Percentiles rank a stretch among this genome's conserved stretches.
phyloP scores from a whole-genome alignment of 2,888 invertebrate species.

The Tuta absoluta region DNA sequence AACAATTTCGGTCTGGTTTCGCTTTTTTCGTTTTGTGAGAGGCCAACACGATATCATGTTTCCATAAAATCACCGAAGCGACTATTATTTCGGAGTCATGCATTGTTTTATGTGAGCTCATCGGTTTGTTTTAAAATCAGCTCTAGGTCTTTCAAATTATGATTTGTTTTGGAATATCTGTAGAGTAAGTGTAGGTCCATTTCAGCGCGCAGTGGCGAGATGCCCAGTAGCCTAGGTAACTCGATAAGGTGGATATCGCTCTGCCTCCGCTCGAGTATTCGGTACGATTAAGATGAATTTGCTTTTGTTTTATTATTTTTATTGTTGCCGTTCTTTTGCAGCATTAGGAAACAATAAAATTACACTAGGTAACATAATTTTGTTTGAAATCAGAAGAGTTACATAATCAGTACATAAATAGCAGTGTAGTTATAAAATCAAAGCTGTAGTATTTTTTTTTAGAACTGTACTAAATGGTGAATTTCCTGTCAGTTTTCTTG shows the following conservation, averaged over 20 bases:
- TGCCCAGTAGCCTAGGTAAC: slow-evolving; percentile 82
- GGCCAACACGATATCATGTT: slow-evolving; percentile 78
- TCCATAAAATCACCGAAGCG: slow-evolving; percentile 80
- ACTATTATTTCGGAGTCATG: slow-evolving; percentile 62
- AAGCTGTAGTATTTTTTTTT: too few species aligned
- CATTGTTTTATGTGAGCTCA: slow-evolving; percentile 56
- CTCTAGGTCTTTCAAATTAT: background rate
- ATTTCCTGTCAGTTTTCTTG: too few species aligned
- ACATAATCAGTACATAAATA: too few species aligned
- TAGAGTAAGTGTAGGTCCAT: slow-evolving; percentile 35
- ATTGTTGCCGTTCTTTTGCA: background rate
- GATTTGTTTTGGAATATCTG: background rate
- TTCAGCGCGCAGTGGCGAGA: slow-evolving; percentile 45
- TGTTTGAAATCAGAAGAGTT: background rate
- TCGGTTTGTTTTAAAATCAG: slow-evolving; percentile 40
- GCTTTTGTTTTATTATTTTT: slow-evolving; percentile 71
- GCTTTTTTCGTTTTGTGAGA: slow-evolving; percentile 74
- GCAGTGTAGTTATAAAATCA: too few species aligned
- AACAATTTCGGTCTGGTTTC: slow-evolving; percentile 76
- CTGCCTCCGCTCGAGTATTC: slow-evolving; percentile 76
- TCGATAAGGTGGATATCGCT: slow-evolving; percentile 77
- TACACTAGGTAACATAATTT: background rate
- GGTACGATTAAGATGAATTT: slow-evolving; percentile 75
- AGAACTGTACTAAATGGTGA: too few species aligned
- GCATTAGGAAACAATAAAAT: background rate